phyloP scores from a whole-genome alignment of 2,113 vertebrate genomes.

The Ovibos moschatus region DNA sequence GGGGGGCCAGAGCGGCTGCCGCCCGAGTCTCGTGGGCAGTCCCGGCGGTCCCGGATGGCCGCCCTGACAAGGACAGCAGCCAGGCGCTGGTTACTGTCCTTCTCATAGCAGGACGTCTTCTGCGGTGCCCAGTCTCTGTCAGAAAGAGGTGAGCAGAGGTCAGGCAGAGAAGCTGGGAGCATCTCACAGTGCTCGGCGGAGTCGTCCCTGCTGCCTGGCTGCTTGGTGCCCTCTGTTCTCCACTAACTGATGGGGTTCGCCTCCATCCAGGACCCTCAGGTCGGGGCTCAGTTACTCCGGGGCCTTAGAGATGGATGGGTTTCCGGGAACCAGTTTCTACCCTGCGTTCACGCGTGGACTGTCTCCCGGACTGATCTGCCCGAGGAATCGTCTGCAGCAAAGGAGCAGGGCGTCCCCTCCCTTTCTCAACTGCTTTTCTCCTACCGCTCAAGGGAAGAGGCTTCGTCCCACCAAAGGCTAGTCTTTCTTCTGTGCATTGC shows the following conservation, averaged over 20 bases:
- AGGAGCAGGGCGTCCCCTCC: rapidly evolving
- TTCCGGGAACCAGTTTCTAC: not conserved
- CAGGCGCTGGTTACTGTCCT: rapidly evolving
- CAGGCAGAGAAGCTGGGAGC: not conserved
- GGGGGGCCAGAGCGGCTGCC: not conserved
- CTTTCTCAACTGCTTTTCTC: not conserved
- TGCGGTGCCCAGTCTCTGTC: not conserved
- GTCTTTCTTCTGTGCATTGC: not conserved
- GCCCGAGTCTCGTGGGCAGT: rapidly evolving
- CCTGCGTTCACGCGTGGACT: rapidly evolving
- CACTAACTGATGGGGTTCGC: rapidly evolving
- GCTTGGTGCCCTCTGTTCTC: not conserved
- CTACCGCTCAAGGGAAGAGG: not conserved
- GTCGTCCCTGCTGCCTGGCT: not conserved
- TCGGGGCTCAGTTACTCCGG: not conserved
- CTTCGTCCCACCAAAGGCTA: too few relatives aligned
- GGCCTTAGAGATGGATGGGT: not conserved
- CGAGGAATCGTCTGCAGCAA: rapidly evolving
- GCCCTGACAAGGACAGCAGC: not conserved
- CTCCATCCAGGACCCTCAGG: rapidly evolving
- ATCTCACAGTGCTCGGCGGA: rapidly evolving
- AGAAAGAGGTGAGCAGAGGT: not conserved
- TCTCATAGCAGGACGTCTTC: not conserved
- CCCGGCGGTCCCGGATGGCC: rapidly evolving
- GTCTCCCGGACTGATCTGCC: not conserved